Conservation (phyloP, 2,113 vertebrate species). For the Lipophrys pholis region DNA sequence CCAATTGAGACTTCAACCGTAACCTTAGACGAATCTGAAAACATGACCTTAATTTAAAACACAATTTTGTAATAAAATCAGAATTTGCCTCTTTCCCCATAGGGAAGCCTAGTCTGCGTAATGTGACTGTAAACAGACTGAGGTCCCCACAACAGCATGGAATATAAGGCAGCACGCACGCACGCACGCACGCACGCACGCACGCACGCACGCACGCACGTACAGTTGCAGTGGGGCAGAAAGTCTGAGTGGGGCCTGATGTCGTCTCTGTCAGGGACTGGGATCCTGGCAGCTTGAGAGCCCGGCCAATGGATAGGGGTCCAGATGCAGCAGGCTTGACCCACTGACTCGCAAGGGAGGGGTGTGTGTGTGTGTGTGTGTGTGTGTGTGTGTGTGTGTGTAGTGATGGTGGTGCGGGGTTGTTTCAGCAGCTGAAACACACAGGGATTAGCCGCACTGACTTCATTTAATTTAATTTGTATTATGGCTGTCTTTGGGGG, state of each 20-base stretch:
- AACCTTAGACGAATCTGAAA: too few relatives aligned
- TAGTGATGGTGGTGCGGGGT: slow-evolving; percentile 1
- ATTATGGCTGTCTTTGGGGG: slow-evolving; percentile 77
- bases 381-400: not conserved
- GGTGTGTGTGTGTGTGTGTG: slow-evolving; percentile 11
- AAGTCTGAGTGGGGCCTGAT: slow-evolving; percentile 49
- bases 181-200: slow-evolving; percentile 35
- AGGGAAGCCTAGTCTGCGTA: too few relatives aligned
- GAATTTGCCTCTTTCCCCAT: too few relatives aligned
- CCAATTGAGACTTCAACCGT: too few relatives aligned
- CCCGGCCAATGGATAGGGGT: slow-evolving; percentile 61
- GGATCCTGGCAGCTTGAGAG: slow-evolving; percentile 77
- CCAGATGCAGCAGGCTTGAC: slow-evolving; percentile 81
- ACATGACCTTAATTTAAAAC: not conserved
- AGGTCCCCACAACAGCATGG: too few relatives aligned
- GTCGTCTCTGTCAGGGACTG: slow-evolving; percentile 60
- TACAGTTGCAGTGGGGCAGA: slow-evolving; percentile 48
- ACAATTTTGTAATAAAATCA: not conserved
- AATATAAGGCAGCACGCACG: slow-evolving; percentile 15
- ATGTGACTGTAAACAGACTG: too few relatives aligned
- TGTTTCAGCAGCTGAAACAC: slow-evolving; percentile 76
- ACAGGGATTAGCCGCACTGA: slow-evolving; percentile 80
- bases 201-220: slow-evolving; percentile 37
- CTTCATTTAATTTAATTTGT: slow-evolving; percentile 86
- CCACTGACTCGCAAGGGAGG: slow-evolving; percentile 53